Base-by-base conservation (phyloP, 2,888 invertebrate genomes). In the Buathra laborator region DNA sequence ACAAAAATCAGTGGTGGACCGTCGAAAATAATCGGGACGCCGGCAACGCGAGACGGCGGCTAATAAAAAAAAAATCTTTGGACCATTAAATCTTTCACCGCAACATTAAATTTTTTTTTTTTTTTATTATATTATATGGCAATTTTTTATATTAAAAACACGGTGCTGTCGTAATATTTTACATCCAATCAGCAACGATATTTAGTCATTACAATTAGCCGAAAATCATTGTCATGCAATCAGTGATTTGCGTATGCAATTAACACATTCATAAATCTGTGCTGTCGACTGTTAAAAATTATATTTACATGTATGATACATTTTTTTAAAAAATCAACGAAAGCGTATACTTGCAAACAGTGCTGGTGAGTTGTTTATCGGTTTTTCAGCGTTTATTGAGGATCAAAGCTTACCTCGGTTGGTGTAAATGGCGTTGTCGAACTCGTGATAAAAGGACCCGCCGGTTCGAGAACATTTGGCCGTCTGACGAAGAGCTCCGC, bases 401-500 rank as follows among this genome's bases (percentile, higher is more conserved):
- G 14, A n/a, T 77, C 43, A 51, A 75, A 84, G 85, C 92, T 89
- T 93, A 92, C 93, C 92, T 93, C 90, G 62, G 88, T 84, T 44
- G 91, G 89, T 62, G 90, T 90, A 66, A 88, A 88, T 72, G 92
- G 90, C 14, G 92, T 92, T 10, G 90, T 91, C 24, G 90, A 90
- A 72, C 91, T 90, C 53, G 90, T 88, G 83, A 90, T 86, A 44
- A 89, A 89, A 80, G 92, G 91, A 83, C 91, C 89, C 43, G 91
- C 90, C 48, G 91, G 88, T 88, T 92, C 90, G 86, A 89, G 89
- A 76, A 82, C 71, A 19, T 89, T 91, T 29, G 93, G 93, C 82
- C 89, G 92, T 84, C 92, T 91, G 44, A 93, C 90, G 83, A 93
- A 91, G 44, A 93, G 89, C 87, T 94, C 94, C 6, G 93, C 92